A percentile compares a stretch with the other conserved stretches of the same genome.
These are phyloP conservation scores for Phragmatobia fuliginosa DNA, from an alignment of 2,888 invertebrate genomes.

Conservation along the genomic window DNA sequence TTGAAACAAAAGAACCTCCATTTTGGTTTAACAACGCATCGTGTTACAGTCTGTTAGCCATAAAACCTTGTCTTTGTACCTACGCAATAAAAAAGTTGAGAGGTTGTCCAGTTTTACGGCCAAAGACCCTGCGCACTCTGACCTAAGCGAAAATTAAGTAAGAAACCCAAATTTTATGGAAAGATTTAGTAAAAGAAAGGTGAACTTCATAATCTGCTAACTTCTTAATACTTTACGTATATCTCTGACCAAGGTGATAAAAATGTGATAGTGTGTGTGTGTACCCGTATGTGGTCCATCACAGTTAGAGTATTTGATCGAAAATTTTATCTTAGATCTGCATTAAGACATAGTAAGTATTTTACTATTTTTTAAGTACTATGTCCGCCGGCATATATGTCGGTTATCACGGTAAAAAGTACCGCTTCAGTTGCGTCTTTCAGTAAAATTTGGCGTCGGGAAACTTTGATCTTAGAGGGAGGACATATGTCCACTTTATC, in stretches of 20 bases:
- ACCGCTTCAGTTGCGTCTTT: too few species aligned
- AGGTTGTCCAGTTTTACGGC: constrained; percentile 48
- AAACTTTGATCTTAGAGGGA: too few species aligned
- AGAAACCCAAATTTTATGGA: constrained; percentile 13
- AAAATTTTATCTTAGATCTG: neutral
- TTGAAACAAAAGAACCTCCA: constrained; percentile 25
- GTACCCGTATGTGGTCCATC: neutral
- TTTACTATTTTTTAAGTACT: too few species aligned
- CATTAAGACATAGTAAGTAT: too few species aligned
- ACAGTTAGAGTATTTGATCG: neutral
- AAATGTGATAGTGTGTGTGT: neutral
- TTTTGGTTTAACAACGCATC: constrained; percentile 40
- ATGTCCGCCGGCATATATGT: too few species aligned
- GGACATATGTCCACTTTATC: too few species aligned
- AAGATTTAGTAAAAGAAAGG: constrained; percentile 5
- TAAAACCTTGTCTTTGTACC: constrained; percentile 48
- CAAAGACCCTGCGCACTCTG: constrained; percentile 34
- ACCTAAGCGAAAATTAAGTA: constrained; percentile 30
- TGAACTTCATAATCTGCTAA: neutral
- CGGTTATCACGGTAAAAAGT: too few species aligned
- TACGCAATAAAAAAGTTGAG: constrained; percentile 48
- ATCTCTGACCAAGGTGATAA: neutral
- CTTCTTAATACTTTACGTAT: neutral
- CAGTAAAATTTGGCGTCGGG: too few species aligned
- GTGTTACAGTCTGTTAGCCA: constrained; percentile 36